Conservation (phyloP, 2,797 vertebrate genomes). For the Platyrinchus mystaceus region DNA sequence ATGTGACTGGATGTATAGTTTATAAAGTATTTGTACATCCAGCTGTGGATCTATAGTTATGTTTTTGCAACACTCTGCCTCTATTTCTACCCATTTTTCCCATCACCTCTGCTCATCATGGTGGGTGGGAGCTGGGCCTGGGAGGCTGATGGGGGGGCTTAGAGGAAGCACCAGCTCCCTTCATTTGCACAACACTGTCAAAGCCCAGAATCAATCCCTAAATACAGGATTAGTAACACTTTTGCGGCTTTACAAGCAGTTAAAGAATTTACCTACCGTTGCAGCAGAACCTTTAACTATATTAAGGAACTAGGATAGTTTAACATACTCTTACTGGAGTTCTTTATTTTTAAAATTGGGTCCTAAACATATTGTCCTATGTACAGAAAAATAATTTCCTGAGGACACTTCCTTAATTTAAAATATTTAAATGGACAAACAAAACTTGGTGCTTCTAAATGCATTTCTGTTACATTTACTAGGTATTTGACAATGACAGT, state of each 20-base stretch:
- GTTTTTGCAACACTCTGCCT: background rate
- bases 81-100: background rate
- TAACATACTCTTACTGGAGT: background rate
- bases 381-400: slow-evolving; percentile 73
- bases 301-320: background rate
- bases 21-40: background rate
- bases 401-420: slow-evolving; percentile 47
- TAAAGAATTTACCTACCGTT: fast-evolving
- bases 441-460: slow-evolving; percentile 26
- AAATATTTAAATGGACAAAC: slow-evolving; percentile 43
- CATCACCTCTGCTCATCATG: fast-evolving
- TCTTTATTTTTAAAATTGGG: slow-evolving; percentile 63
- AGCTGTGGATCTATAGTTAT: too few species aligned
- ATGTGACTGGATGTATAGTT: background rate
- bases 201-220: background rate
- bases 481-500: background rate
- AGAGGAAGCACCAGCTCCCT: background rate
- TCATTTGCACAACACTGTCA: background rate
- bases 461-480: slow-evolving; percentile 14
- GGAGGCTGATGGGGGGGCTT: fast-evolving
- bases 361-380: slow-evolving; percentile 68
- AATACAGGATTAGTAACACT: background rate
- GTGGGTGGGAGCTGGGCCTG: background rate
- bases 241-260: background rate
- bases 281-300: background rate